Evolutionary conservation across 2,888 invertebrate species (phyloP), one percentile per base, ranked within the genome.

Genomic region (Thyatira batis): DNA sequence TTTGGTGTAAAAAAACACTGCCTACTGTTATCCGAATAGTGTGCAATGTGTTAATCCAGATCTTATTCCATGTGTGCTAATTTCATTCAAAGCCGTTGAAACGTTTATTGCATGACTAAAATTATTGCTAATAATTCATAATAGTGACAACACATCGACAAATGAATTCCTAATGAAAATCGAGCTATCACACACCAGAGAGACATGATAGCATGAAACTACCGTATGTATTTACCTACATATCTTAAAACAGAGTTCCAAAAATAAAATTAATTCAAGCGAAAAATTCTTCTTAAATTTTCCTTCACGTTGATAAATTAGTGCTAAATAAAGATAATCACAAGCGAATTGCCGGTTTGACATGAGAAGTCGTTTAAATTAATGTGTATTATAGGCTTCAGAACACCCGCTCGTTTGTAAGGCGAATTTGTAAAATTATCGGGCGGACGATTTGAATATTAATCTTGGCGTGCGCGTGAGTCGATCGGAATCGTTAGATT

Each of bases 391-490:
- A 90, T 86, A 89, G 89, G 83, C 78, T 72, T 61, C 71, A 71
- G 64, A 74, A 82, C 83, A 82, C 78, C 85, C 84, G 84, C 80
- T 86, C 82, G 85, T 84, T 85, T 81, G 80, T 84, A 75, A 73
- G 65, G 84, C 78, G 82, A 90, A 89, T 90, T 90, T 87, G 84
- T 85, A 77, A 87, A 88, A 89, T 91, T 89, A 89, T 86, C 84
- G 83, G 78, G 66, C 69, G 80, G 79, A 68, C 82, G 78, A 84
- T 85, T 85, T 85, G 84, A 84, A 86, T 87, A 90, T 88, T 87
- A 87, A 87, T 87, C 86, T 77, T 80, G 63, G 49, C 67, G 71
- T 73, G 76, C 73, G 76, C 76, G 58, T 45, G 72, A 70, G 71
- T 68, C 71, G 71, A 69, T 69, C 73, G 65, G 57, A 63, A 64